These are phyloP conservation scores for Balanococcus diminutus DNA, from an alignment of 2,888 invertebrate genomes.

Conservation along the genomic window DNA sequence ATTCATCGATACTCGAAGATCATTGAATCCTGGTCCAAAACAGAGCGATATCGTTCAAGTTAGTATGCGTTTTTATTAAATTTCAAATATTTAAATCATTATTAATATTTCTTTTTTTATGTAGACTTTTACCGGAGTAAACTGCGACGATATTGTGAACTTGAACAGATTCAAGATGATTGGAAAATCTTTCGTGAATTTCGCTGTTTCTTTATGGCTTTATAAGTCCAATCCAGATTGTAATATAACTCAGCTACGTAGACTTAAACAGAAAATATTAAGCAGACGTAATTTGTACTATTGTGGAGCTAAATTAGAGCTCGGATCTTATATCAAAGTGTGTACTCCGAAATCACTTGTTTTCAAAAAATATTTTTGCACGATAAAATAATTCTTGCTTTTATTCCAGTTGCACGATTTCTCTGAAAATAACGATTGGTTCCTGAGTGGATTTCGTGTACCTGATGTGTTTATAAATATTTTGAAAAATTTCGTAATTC, in stretches of 20 bases:
- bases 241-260: conserved; percentile 80
- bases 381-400: not conserved
- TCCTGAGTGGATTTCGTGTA: conserved; percentile 44
- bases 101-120: conserved; percentile 57
- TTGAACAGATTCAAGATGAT: conserved; percentile 84
- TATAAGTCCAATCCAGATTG: conserved; percentile 71
- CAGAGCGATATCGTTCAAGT: conserved; percentile 61
- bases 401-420: conserved; percentile 37
- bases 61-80: conserved; percentile 27
- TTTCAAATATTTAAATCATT: not conserved
- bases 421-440: conserved; percentile 32
- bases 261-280: conserved; percentile 72
- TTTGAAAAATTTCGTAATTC: not conserved
- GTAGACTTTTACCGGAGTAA: conserved; percentile 74
- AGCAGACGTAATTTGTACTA: conserved; percentile 88
- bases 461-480: conserved; percentile 10
- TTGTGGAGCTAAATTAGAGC: conserved; percentile 64
- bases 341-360: not conserved
- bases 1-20: conserved; percentile 2
- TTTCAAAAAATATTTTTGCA: not conserved
- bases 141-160: conserved; percentile 76
- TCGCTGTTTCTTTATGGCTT: conserved; percentile 74
- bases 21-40: conserved; percentile 59
- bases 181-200: conserved; percentile 88
- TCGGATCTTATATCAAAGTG: conserved; percentile 58